Evolutionary conservation across 1,140 invertebrate genomes (phyloP).

Genomic region (Anoplolepis gracilipes): DNA sequence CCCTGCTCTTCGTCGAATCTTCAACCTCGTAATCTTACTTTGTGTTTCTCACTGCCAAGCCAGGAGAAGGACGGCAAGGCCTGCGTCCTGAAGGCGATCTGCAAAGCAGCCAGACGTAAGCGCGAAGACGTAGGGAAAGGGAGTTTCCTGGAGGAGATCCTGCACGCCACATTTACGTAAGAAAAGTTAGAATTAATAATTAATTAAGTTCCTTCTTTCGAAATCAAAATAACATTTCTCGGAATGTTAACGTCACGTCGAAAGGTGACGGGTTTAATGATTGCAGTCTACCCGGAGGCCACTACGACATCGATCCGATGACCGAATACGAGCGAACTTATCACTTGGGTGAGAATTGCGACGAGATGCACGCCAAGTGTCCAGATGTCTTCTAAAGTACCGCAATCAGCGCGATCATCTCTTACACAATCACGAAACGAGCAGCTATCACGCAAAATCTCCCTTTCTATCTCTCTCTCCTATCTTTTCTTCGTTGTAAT

Average conservation of each 20-base stretch:
- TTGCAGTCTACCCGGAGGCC: slow-evolving; percentile 70
- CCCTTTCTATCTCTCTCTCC: not conserved
- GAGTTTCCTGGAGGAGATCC: slow-evolving; percentile 87
- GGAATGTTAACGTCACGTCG: not conserved
- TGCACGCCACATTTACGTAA: slow-evolving; percentile 88
- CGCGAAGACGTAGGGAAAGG: slow-evolving; percentile 80
- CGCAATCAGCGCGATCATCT: slow-evolving; percentile 24
- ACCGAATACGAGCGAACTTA: slow-evolving; percentile 78
- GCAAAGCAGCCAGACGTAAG: slow-evolving; percentile 84
- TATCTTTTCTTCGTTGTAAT: not conserved
- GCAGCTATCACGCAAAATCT: slow-evolving; percentile 18
- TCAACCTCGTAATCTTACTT: not conserved
- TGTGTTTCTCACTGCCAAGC: slow-evolving; percentile 76
- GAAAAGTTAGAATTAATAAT: not conserved
- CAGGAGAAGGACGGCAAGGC: slow-evolving; percentile 86
- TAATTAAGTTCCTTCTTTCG: not conserved
- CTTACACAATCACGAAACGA: slow-evolving; percentile 23
- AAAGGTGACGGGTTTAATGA: slow-evolving; percentile 9
- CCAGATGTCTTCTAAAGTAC: slow-evolving; percentile 71
- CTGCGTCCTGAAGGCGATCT: slow-evolving; percentile 87
- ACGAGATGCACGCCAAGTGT: slow-evolving; percentile 66
- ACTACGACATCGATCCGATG: slow-evolving; percentile 73
- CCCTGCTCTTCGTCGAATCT: not conserved
- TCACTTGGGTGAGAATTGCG: slow-evolving; percentile 72
- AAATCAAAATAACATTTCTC: not conserved